Evolutionary conservation across 2,888 invertebrate species (phyloP).

Genomic region (Ornithoptera priamus): DNA sequence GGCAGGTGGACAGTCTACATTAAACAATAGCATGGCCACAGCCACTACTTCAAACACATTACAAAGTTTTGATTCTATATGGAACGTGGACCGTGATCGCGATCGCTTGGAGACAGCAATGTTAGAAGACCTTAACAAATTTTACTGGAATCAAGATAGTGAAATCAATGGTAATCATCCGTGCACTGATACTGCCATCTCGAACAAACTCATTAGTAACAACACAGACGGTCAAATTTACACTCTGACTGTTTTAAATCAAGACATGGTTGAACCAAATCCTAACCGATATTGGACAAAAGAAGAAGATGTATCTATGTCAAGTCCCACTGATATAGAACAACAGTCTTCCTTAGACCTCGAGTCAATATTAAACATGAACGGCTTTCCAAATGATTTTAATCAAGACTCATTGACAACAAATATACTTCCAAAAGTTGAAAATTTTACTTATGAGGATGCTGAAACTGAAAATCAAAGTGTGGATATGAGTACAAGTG

Average conservation of each 20-base stretch:
- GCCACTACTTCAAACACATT: conserved; percentile 71
- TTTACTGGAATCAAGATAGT: conserved; percentile 87
- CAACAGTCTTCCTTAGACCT: conserved; percentile 85
- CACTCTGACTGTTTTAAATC: conserved; percentile 92
- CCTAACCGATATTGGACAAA: conserved; percentile 82
- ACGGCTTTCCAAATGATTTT: conserved; percentile 81
- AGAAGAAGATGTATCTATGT: conserved; percentile 82
- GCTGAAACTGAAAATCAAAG: conserved; percentile 88
- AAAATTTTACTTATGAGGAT: conserved; percentile 88
- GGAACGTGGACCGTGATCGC: conserved; percentile 86
- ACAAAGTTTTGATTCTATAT: conserved; percentile 81
- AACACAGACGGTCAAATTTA: conserved; percentile 92
- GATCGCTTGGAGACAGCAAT: conserved; percentile 87
- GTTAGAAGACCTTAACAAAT: conserved; percentile 91
- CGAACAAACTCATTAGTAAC: conserved; percentile 73
- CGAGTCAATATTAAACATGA: conserved; percentile 88
- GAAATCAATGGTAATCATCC: conserved; percentile 77
- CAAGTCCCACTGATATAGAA: conserved; percentile 81
- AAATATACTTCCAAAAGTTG: conserved; percentile 83
- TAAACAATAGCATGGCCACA: conserved; percentile 55
- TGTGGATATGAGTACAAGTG: conserved; percentile 83
- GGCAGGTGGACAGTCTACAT: conserved; percentile 48
- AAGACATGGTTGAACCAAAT: conserved; percentile 84
- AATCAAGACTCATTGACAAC: conserved; percentile 77
- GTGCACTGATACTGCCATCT: conserved; percentile 72